Percentiles rank a stretch among this genome's conserved stretches.
phyloP scores from a whole-genome alignment of 2,113 vertebrate species.

The Opisthocomus hoazin region DNA sequence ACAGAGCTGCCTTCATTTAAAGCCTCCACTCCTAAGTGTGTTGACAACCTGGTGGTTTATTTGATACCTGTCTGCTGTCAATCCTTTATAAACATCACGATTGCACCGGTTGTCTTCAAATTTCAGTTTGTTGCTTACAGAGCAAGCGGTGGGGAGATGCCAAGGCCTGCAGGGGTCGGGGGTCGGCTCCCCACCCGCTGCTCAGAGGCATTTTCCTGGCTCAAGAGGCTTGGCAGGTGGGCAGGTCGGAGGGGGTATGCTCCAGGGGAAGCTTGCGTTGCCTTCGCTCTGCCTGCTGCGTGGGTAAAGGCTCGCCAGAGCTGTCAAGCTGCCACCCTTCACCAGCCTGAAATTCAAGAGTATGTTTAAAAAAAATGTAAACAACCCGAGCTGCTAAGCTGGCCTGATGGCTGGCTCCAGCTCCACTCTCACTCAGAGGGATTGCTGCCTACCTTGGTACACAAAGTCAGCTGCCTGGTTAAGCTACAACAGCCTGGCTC shows the following conservation, averaged over 20 bases:
- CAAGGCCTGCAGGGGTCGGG: no score
- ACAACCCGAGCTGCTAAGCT: not conserved
- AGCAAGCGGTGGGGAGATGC: not conserved
- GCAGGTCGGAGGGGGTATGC: accelerated
- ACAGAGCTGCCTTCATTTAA: not conserved
- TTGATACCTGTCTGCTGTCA: not conserved
- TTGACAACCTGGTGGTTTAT: not conserved
- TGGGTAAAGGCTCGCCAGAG: not conserved
- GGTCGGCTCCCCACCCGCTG: not conserved
- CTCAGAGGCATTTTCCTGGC: not conserved
- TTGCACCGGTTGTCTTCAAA: not conserved
- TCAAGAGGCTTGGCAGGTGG: not conserved
- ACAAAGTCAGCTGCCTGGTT: no score
- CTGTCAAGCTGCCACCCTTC: not conserved
- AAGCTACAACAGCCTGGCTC: no score
- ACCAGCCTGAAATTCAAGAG: not conserved
- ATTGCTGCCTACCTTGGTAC: not conserved
- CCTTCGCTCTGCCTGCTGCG: not conserved
- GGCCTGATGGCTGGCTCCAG: not conserved
- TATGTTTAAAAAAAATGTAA: not conserved
- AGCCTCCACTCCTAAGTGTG: not conserved
- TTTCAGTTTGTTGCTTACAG: not conserved
- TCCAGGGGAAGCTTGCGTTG: not conserved
- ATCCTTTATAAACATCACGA: not conserved
- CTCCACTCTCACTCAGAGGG: not conserved